A percentile compares a stretch with the other conserved stretches of the same genome.
Evolutionary conservation across 1,140 invertebrate genomes (phyloP).

Genomic region (Meteorus sp.): DNA sequence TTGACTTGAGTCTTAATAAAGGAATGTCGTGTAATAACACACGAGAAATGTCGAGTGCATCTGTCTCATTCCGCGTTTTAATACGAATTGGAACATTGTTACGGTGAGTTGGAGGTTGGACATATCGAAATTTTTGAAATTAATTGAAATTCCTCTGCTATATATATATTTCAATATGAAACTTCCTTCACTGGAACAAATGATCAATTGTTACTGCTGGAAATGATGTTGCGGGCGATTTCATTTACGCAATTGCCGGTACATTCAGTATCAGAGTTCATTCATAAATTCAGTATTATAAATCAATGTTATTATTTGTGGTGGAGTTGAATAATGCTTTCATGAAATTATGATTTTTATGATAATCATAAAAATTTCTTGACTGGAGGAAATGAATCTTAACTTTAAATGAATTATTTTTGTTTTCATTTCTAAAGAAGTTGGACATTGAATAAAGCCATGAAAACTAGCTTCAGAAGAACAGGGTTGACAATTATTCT

Average conservation of each 20-base stretch:
- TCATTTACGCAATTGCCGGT: no score
- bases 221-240: neutral
- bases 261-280: no score
- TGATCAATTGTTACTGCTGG: neutral
- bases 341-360: no score
- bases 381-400: no score
- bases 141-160: slow-evolving; percentile 6
- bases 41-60: slow-evolving; percentile 6
- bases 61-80: slow-evolving; percentile 3
- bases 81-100: slow-evolving; percentile 12
- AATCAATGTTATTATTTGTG: no score
- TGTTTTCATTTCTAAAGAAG: neutral
- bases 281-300: no score
- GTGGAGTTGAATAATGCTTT: no score
- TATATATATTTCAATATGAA: neutral
- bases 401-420: no score
- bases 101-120: neutral
- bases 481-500: neutral
- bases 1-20: slow-evolving; percentile 15
- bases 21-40: neutral
- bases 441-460: slow-evolving; percentile 1
- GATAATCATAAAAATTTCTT: no score
- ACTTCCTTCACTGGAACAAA: neutral
- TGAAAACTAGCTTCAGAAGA: neutral
- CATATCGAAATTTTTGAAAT: slow-evolving; percentile 10